A percentile compares a stretch with the other conserved stretches of the same genome.
phyloP scores from a whole-genome alignment of 1,140 invertebrate genomes.

The Drosophila nannoptera region DNA sequence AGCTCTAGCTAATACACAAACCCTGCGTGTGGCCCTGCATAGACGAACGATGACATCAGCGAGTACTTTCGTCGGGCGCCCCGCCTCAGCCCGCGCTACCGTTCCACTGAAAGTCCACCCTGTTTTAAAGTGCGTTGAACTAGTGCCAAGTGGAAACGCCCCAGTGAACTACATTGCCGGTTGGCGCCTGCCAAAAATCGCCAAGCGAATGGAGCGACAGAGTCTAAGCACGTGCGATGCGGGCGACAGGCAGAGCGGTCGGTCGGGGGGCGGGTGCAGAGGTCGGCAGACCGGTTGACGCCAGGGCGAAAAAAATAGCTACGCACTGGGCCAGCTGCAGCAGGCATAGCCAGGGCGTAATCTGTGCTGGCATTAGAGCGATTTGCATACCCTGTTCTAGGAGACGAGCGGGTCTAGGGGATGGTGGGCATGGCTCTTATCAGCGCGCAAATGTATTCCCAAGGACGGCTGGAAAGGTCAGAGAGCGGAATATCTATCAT shows the following conservation, averaged over 20 bases:
- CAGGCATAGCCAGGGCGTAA: constrained; percentile 6
- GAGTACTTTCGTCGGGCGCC: no score
- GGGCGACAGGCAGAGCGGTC: not conserved
- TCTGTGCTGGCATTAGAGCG: constrained; percentile 27
- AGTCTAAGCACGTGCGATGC: constrained; percentile 64
- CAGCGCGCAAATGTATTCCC: no score
- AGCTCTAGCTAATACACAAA: no score
- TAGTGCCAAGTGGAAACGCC: constrained; percentile 71
- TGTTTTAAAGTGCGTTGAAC: constrained; percentile 68
- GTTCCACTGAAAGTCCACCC: constrained; percentile 11
- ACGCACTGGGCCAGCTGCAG: constrained; percentile 24
- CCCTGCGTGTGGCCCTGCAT: no score
- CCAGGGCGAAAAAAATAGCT: constrained; percentile 34
- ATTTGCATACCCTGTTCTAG: constrained; percentile 10
- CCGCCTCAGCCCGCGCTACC: not conserved
- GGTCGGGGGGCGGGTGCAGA: no score
- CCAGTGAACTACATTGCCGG: constrained; percentile 67
- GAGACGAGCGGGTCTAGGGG: no score
- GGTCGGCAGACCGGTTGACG: constrained; percentile 30
- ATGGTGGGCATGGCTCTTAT: no score
- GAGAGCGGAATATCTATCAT: no score
- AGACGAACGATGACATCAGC: no score
- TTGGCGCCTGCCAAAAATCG: constrained; percentile 51
- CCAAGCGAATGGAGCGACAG: not conserved
- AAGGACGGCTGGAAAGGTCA: no score